Evolutionary conservation across 2,113 vertebrate species (phyloP), one percentile per base, ranked within the genome.

Genomic region (Turnix velox): DNA sequence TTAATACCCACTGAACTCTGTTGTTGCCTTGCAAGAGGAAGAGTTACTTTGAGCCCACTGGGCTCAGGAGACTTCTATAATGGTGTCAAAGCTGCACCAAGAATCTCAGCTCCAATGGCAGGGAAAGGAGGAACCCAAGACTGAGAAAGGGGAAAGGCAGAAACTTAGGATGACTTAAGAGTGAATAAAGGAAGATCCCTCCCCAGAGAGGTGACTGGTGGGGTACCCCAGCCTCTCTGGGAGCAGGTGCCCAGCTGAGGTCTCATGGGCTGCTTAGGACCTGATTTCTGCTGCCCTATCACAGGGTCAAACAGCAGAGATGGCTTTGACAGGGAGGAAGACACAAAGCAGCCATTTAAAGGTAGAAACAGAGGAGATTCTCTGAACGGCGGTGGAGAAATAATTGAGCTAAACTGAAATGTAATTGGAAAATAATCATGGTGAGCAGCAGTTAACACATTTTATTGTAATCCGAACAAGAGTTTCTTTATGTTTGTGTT

Each of bases 381-480:
- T 86, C 92, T 85, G 92, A 97, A 75, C 90, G 93, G 96, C 96
- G 97, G 90, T 96, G 97, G 95, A 95, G 96, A 97, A 97, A 93
- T 97, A 98, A 98, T 97, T 98, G 97, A 97, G 97, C 96, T 97
- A 97, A 98, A 97, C 96, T 97, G 94, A 97, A 98, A 97, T 33
- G 65, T 98, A 98, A 97, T 96, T 98, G 97, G 92, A 82, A 96
- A 97, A 96, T 96, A 96, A 96, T 94, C 66, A 62, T n/a, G 35
- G 93, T 86, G 84, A 95, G 78, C 74, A 85, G 85, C 63, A 83
- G 74, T 92, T 92, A 96, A 83, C 89, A 73, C 84, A 79, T 87
- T 94, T 96, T 96, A 81, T 92, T 96, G 94, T 84, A 95, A 93
- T 69, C 66, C 88, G 87, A 95, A 94, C 84, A 91, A 90, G 93